Evolutionary conservation across 2,888 invertebrate species (phyloP), one percentile per base, ranked within the genome.

Genomic region (Agriopis marginaria): DNA sequence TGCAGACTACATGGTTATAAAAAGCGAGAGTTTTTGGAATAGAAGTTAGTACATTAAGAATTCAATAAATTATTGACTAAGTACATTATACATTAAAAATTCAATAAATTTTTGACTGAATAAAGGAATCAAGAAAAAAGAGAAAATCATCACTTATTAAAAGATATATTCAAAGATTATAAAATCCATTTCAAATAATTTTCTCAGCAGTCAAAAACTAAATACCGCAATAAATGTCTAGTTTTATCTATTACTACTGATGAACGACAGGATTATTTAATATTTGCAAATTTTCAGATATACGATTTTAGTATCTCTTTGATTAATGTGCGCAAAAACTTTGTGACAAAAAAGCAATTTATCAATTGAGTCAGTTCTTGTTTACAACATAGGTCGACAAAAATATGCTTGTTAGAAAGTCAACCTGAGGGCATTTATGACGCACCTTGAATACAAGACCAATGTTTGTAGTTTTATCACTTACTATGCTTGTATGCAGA

Each of bases 341-440:
- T 23, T 45, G 51, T 32, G 12, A 62, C 23, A 44, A 6, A 23
- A 23, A 3, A 32, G 53, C 10, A 61, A 23, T 14, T 47, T 14
- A 51, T 6, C 61, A 50, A 60, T 54, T 39, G n/a, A 56, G 59
- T 56, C 55, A 56, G 10, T 32, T 17, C 50, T 62, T 53, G 53
- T 45, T 58, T n/a, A 45, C 62, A 53, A 53, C 56, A 17, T 54
- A 63, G 55, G 47, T 56, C 14, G 45, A 45, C 56, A 11, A 14
- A 62, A 62, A 62, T 62, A 53, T 53, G 17, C 17, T 32, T n/a
- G 17, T 44, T 42, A 53, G 53, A 62, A 62, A 51, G 61, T 61
- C 62, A 53, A 45, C 45, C 45, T 17, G 62, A 62, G 61, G 61
- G 61, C 61, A 62, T 51, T 14, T 53, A n/a, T 32, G 32, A 62